These are phyloP conservation scores for Peromyscus eremicus DNA, from an alignment of 2,797 vertebrate species.

Conservation along the genomic window DNA sequence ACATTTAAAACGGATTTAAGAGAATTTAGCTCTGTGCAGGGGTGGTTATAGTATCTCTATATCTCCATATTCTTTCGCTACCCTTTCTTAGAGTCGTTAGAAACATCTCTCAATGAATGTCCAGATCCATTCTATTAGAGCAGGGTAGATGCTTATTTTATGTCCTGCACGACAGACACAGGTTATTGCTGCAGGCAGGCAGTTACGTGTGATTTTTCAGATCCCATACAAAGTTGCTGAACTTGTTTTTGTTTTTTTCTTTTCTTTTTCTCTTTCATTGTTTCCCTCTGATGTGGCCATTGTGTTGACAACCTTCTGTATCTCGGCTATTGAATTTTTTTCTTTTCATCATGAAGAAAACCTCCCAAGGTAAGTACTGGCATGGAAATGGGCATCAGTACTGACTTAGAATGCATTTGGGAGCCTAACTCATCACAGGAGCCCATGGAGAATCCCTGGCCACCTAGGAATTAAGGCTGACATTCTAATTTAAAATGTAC, in stretches of 20 bases:
- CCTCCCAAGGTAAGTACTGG: conserved; percentile 88
- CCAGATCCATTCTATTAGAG: not conserved
- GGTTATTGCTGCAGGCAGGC: not conserved
- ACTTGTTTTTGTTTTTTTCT: conserved; percentile 74
- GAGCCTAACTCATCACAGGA: not conserved
- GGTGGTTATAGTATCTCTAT: conserved; percentile 34
- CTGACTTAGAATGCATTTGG: not conserved
- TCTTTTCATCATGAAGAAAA: conserved; percentile 84
- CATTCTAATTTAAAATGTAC: conserved; percentile 38
- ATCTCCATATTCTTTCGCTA: not conserved
- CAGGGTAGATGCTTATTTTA: not conserved
- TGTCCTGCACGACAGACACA: conserved; percentile 8
- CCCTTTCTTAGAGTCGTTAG: conserved; percentile 8
- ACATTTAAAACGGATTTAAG: conserved; percentile 30
- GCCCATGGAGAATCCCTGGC: not conserved
- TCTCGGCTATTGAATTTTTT: conserved; percentile 64
- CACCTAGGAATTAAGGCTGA: not conserved
- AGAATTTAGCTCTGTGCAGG: not conserved
- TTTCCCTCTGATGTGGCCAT: conserved; percentile 71
- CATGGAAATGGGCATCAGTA: not conserved
- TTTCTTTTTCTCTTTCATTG: conserved; percentile 82
- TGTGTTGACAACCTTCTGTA: conserved; percentile 68
- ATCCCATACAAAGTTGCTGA: conserved; percentile 51
- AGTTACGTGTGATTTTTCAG: conserved; percentile 40
- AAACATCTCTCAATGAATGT: not conserved